A percentile compares a stretch with the other conserved stretches of the same genome.
Conservation (phyloP, 53 echinoderm and acorn worm genomes). For the Paracentrotus lividus region DNA sequence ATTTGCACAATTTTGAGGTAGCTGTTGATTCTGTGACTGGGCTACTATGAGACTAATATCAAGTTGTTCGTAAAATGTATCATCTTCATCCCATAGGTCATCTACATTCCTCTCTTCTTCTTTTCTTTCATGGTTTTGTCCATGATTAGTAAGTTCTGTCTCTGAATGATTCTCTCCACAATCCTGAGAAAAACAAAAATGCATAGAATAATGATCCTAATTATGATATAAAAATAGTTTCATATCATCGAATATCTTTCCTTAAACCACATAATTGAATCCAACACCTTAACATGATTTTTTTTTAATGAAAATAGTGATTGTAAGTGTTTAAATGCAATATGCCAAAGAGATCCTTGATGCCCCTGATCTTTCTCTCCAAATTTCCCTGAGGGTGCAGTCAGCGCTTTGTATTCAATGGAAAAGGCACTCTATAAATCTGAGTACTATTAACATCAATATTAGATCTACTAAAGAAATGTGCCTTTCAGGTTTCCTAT, state of each 20-base stretch:
- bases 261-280: neutral
- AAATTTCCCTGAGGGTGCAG: too few relatives aligned
- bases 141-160: neutral
- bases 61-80: conserved; percentile 74
- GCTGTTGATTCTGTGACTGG: conserved; percentile 61
- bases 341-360: too few relatives aligned
- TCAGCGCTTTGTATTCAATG: too few relatives aligned
- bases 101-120: neutral
- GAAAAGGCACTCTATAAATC: too few relatives aligned
- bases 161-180: neutral
- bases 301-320: too few relatives aligned
- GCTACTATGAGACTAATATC: conserved; percentile 72
- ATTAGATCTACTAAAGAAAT: neutral
- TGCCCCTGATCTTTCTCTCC: too few relatives aligned
- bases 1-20: neutral
- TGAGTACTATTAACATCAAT: neutral
- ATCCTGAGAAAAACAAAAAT: neutral
- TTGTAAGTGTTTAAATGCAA: too few relatives aligned
- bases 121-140: conserved; percentile 55
- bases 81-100: conserved; percentile 75
- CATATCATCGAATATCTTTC: neutral
- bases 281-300: too few relatives aligned
- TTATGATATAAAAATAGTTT: neutral
- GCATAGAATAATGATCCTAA: neutral
- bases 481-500: too few relatives aligned